phyloP scores from a whole-genome alignment of 2,797 vertebrate genomes.

The Sandelia bainsii region DNA sequence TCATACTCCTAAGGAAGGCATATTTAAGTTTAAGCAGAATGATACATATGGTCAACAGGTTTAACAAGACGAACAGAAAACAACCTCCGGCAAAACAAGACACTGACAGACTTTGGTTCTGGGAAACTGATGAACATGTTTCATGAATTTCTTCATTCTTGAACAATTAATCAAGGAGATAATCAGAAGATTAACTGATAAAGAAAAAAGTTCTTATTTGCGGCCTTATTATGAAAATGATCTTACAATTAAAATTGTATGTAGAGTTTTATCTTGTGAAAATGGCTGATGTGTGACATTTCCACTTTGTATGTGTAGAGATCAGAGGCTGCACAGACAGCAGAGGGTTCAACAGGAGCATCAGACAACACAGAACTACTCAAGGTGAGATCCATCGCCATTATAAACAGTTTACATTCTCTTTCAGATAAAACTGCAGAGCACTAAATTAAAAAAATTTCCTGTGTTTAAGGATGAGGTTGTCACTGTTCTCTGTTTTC shows the following conservation, averaged over 20 bases:
- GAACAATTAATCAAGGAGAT: no score
- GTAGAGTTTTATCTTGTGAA: background rate
- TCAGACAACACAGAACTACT: constrained; percentile 85
- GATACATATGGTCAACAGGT: no score
- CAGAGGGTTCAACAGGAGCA: constrained; percentile 69
- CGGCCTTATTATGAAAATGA: background rate
- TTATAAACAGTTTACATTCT: background rate
- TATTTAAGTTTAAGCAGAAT: no score
- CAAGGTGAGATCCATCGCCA: constrained; percentile 80
- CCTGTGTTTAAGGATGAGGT: background rate
- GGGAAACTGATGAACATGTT: no score
- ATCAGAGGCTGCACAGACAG: constrained; percentile 70
- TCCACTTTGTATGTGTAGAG: constrained; percentile 78
- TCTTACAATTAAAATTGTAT: background rate
- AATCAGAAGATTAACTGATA: background rate
- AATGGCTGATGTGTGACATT: background rate
- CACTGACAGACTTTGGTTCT: no score
- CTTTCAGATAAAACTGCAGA: background rate
- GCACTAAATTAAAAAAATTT: background rate
- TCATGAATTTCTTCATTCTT: no score
- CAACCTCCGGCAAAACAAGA: no score
- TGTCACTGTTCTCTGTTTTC: background rate
- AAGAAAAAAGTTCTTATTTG: background rate
- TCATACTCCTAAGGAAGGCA: no score
- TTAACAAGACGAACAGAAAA: no score